Percentiles rank a stretch among this genome's conserved stretches.
Evolutionary conservation across 2,113 vertebrate species (phyloP).

Genomic region (Athene noctua): DNA sequence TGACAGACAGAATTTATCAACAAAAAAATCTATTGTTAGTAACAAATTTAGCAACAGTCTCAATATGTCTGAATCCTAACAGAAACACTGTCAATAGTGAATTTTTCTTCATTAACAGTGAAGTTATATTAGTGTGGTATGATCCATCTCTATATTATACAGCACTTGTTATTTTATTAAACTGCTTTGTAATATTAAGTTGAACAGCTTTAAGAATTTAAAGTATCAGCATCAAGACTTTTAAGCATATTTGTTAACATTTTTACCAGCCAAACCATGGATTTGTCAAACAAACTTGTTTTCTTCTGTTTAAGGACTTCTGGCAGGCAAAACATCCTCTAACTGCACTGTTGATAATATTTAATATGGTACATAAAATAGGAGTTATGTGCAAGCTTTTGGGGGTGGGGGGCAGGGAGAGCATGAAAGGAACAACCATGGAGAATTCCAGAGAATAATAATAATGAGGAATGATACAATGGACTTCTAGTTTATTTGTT

Average conservation of each 20-base stretch:
- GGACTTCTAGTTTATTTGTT: neutral
- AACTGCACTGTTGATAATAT: neutral
- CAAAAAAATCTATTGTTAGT: neutral
- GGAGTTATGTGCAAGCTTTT: neutral
- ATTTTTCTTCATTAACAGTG: neutral
- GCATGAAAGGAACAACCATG: rapidly evolving
- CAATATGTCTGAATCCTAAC: neutral
- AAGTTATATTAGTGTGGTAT: neutral
- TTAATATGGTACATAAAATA: neutral
- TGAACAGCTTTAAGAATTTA: neutral
- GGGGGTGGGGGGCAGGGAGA: rapidly evolving
- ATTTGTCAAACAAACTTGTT: neutral
- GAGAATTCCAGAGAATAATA: neutral
- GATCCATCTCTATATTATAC: neutral
- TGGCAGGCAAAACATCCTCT: neutral
- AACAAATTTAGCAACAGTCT: neutral
- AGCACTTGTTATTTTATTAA: neutral
- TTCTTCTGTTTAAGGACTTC: neutral
- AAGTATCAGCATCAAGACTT: neutral
- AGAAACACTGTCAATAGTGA: neutral
- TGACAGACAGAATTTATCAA: neutral
- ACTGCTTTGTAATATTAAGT: neutral
- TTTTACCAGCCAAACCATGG: neutral
- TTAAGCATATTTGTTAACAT: neutral
- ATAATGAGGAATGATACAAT: neutral